These are phyloP conservation scores for Stramonita haemastoma DNA, from an alignment of 2,888 invertebrate genomes.

Conservation along the genomic window DNA sequence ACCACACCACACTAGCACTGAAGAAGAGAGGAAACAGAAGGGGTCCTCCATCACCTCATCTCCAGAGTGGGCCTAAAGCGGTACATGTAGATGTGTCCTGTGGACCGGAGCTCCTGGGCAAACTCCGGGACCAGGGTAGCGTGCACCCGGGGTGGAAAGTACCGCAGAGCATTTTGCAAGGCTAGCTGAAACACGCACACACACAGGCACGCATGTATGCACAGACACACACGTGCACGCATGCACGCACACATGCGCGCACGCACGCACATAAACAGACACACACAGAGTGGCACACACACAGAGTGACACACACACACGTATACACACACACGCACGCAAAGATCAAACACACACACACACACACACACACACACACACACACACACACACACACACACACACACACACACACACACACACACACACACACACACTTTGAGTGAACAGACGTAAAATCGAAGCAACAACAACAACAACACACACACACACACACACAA, in stretches of 20 bases:
- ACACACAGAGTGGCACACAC: too few relatives aligned
- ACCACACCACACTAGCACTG: too few relatives aligned
- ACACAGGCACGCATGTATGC: neutral
- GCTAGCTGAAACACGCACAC: constrained; percentile 79
- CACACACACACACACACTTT: neutral
- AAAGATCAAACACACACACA: too few relatives aligned
- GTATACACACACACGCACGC: too few relatives aligned
- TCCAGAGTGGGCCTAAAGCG: constrained; percentile 78
- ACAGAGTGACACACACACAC: too few relatives aligned
- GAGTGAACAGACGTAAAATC: too few relatives aligned
- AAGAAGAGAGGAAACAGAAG: neutral
- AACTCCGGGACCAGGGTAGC: constrained; percentile 80
- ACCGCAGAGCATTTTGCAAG: constrained; percentile 81
- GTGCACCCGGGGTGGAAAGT: constrained; percentile 80
- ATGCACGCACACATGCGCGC: too few relatives aligned
- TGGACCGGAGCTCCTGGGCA: constrained; percentile 79
- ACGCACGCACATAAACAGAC: too few relatives aligned
- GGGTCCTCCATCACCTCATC: constrained; percentile 74
- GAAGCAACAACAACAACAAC: too few relatives aligned
- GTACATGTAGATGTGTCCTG: constrained; percentile 83
- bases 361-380: too few relatives aligned
- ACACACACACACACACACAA: neutral
- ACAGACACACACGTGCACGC: too few relatives aligned
- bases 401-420: neutral
- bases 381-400: too few relatives aligned